phyloP scores from a whole-genome alignment of 2,888 invertebrate genomes.

The Lissonota sp. region DNA sequence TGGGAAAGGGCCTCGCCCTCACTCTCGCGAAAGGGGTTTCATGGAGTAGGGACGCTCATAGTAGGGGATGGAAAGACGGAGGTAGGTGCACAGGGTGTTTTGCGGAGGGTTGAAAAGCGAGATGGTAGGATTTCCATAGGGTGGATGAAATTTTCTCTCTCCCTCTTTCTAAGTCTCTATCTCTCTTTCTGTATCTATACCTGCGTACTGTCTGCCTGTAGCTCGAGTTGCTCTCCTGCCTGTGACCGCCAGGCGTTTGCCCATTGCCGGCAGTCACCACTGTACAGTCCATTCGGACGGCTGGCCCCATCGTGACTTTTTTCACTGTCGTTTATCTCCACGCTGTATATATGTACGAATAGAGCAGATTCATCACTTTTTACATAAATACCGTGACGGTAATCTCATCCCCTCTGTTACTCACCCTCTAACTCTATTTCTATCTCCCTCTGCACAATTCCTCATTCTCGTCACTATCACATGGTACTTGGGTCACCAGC shows the following conservation, averaged over 20 bases:
- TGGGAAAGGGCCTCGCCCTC: slow-evolving; percentile 63
- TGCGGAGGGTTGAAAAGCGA: background rate
- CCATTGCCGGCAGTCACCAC: slow-evolving; percentile 60
- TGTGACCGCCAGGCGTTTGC: slow-evolving; percentile 47
- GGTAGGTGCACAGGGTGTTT: background rate
- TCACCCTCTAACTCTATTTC: background rate
- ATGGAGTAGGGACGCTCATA: background rate
- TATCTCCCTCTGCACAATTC: background rate
- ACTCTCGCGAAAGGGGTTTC: background rate
- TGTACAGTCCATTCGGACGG: slow-evolving; percentile 58
- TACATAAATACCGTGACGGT: background rate
- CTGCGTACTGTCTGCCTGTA: slow-evolving; percentile 57
- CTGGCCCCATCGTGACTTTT: slow-evolving; percentile 60
- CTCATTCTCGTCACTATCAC: too few species aligned
- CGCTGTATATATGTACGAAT: background rate
- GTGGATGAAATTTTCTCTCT: background rate
- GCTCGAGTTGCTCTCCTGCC: slow-evolving; percentile 54
- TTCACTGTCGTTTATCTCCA: slow-evolving; percentile 42
- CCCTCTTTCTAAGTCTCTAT: background rate
- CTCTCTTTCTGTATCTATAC: slow-evolving; percentile 34
- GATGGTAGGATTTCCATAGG: background rate
- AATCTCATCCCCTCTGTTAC: background rate
- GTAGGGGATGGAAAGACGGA: background rate
- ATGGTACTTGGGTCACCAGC: too few species aligned
- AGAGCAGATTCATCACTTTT: background rate